phyloP scores from a whole-genome alignment of 1,140 invertebrate species.

The Acromyrmex heyeri region DNA sequence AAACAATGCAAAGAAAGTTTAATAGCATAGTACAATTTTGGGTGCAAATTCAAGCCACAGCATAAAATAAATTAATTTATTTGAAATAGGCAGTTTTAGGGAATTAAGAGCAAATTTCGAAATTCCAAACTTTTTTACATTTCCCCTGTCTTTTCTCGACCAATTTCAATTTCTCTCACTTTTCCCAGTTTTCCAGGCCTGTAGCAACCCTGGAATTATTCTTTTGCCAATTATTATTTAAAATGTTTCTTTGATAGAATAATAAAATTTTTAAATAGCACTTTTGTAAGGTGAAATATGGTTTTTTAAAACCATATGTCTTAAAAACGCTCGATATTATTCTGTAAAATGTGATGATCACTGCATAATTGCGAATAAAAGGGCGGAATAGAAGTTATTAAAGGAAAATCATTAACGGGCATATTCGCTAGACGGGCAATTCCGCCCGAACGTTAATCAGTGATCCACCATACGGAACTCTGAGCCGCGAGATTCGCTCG shows the following conservation, averaged over 20 bases:
- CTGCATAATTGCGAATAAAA: not conserved
- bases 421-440: not conserved
- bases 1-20: too few species aligned
- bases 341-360: not conserved
- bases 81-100: too few species aligned
- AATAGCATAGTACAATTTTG: too few species aligned
- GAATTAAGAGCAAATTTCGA: too few species aligned
- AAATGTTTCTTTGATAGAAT: not conserved
- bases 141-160: too few species aligned
- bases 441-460: slow-evolving; percentile 53
- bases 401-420: not conserved
- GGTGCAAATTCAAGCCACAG: too few species aligned
- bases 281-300: not conserved
- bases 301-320: not conserved
- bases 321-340: not conserved
- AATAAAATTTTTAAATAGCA: not conserved
- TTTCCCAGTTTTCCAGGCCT: too few species aligned
- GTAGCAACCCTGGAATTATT: not conserved
- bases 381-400: not conserved
- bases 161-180: too few species aligned
- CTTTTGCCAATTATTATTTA: not conserved
- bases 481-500: slow-evolving; percentile 44
- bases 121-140: too few species aligned
- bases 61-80: too few species aligned
- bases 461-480: slow-evolving; percentile 27